A percentile compares a stretch with the other conserved stretches of the same genome.
Conservation (phyloP, 2,797 vertebrate genomes). For the Gymnocypris eckloni region DNA sequence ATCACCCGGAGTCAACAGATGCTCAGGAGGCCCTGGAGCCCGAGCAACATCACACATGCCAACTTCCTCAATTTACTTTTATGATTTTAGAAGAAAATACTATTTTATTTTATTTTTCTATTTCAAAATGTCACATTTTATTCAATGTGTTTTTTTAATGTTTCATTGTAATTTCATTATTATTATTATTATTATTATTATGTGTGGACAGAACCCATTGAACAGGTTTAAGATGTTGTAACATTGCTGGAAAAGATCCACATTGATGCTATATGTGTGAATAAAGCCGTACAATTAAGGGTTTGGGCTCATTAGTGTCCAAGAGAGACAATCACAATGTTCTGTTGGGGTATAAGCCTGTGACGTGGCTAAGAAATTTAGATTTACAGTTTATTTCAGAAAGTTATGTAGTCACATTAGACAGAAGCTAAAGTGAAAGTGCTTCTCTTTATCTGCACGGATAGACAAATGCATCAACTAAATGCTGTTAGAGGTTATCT, state of each 20-base stretch:
- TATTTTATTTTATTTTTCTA: neutral
- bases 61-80: neutral
- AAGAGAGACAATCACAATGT: neutral
- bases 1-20: neutral
- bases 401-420: neutral
- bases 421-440: neutral
- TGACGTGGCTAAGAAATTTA: neutral
- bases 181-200: neutral
- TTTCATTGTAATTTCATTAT: neutral
- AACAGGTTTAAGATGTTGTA: conserved; percentile 1
- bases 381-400: neutral
- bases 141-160: neutral
- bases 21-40: neutral
- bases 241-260: neutral
- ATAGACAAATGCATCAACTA: neutral
- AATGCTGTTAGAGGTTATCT: neutral
- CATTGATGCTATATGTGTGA: neutral
- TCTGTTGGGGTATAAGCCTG: neutral
- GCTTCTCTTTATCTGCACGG: neutral
- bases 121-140: neutral
- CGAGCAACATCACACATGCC: neutral
- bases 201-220: neutral
- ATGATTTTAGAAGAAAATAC: neutral
- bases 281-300: neutral
- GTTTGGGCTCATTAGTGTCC: neutral